phyloP scores from a whole-genome alignment of 2,797 vertebrate species.

The Gymnoscopelus braueri region DNA sequence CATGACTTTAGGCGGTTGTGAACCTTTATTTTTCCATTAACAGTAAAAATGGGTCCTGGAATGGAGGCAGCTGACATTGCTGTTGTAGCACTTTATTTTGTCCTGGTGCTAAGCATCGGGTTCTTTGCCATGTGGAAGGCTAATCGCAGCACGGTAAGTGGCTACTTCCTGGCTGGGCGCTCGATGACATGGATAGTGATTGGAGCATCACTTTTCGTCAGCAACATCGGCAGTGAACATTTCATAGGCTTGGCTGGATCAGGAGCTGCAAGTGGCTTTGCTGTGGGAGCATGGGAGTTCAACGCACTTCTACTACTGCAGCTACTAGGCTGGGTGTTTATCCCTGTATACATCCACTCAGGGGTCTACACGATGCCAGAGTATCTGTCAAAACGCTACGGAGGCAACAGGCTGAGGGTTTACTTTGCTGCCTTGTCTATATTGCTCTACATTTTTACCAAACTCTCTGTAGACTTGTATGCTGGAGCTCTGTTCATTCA shows the following conservation, averaged over 20 bases:
- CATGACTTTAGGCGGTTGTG: conserved; percentile 21
- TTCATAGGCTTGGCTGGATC: conserved; percentile 99
- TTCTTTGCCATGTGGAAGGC: conserved; percentile 97
- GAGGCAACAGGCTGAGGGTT: conserved; percentile 94
- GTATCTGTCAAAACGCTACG: conserved; percentile 96
- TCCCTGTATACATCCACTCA: conserved; percentile 96
- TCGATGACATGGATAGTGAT: conserved; percentile 96
- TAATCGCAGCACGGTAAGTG: conserved; percentile 95
- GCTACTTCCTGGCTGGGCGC: conserved; percentile 98
- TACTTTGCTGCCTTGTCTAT: conserved; percentile 95
- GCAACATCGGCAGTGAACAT: conserved; percentile 99
- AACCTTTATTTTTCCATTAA: conserved; percentile 16
- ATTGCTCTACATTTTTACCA: conserved; percentile 97
- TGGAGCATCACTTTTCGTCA: conserved; percentile 97
- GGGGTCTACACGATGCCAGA: conserved; percentile 99
- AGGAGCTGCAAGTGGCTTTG: conserved; percentile 96
- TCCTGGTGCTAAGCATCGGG: conserved; percentile 93
- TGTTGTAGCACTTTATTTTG: conserved; percentile 95
- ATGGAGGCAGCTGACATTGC: conserved; percentile 95
- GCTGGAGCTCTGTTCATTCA: conserved; percentile 98
- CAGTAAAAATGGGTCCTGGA: conserved; percentile 82
- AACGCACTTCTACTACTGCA: conserved; percentile 97
- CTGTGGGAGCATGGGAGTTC: conserved; percentile 98
- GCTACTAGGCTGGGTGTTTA: conserved; percentile 98
- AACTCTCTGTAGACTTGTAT: conserved; percentile 97